Percentiles rank a stretch among this genome's conserved stretches.
Conservation (phyloP, 2,888 invertebrate genomes). For the Eulithis testata region DNA sequence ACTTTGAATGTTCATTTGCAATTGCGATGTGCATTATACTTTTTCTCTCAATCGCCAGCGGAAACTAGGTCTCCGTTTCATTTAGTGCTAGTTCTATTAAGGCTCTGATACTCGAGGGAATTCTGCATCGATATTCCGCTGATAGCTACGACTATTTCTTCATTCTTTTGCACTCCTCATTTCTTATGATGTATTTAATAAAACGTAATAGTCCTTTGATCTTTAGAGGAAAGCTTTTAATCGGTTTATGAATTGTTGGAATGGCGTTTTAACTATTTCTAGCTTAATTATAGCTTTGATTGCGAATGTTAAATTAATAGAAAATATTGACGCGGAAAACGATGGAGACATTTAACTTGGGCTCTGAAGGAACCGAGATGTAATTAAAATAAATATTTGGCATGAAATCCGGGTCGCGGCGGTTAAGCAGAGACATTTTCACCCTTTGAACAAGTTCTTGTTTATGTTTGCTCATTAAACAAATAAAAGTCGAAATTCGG, state of each 20-base stretch:
- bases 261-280: constrained; percentile 34
- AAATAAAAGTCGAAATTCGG: constrained; percentile 77
- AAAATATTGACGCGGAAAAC: constrained; percentile 62
- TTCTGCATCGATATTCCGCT: constrained; percentile 54
- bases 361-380: constrained; percentile 73
- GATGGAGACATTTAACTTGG: constrained; percentile 68
- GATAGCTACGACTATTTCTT: constrained; percentile 46
- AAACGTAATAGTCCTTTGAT: constrained; percentile 24
- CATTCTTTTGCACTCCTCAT: constrained; percentile 43
- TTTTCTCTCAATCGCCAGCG: constrained; percentile 47
- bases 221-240: constrained; percentile 23
- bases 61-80: constrained; percentile 61
- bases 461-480: constrained; percentile 82
- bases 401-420: constrained; percentile 77
- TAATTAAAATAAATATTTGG: constrained; percentile 84
- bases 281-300: constrained; percentile 42
- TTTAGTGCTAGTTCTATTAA: constrained; percentile 64
- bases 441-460: constrained; percentile 82
- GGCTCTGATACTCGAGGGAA: constrained; percentile 58
- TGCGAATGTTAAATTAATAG: constrained; percentile 54
- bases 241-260: constrained; percentile 5
- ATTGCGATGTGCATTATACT: constrained; percentile 57
- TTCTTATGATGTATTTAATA: constrained; percentile 41
- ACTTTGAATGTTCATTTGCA: constrained; percentile 68
- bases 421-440: constrained; percentile 80